These are phyloP conservation scores for Amphipyra berbera DNA, from an alignment of 2,888 invertebrate genomes.

Conservation along the genomic window DNA sequence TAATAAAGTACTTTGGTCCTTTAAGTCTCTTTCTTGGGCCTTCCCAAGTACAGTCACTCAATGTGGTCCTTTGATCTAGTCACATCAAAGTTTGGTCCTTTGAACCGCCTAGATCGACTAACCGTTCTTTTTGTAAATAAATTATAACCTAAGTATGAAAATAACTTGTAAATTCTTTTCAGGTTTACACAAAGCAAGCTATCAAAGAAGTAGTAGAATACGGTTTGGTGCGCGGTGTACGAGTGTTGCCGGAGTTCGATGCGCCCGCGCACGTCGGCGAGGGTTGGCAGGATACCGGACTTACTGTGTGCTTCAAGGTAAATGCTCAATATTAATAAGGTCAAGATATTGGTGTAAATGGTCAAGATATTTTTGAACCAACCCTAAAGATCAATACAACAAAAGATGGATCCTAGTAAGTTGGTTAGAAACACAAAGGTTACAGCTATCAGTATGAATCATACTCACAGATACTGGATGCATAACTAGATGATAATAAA, in stretches of 20 bases:
- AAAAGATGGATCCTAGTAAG: too few species aligned
- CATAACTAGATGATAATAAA: too few species aligned
- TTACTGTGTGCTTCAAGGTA: constrained; percentile 92
- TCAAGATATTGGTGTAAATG: too few species aligned
- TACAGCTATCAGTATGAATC: too few species aligned
- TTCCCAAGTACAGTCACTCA: too few species aligned
- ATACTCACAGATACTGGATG: too few species aligned
- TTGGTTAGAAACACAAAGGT: too few species aligned
- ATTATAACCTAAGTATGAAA: too few species aligned
- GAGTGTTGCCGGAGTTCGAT: constrained; percentile 97
- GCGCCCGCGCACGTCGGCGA: constrained; percentile 97
- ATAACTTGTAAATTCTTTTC: too few species aligned
- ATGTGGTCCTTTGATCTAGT: neutral
- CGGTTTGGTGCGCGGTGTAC: constrained; percentile 93
- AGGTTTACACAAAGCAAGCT: constrained; percentile 89
- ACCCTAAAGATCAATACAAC: too few species aligned
- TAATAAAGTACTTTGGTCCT: neutral
- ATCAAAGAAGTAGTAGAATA: constrained; percentile 91
- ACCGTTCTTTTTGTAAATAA: neutral
- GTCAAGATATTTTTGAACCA: too few species aligned
- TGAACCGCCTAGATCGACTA: neutral
- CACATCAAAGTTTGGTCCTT: neutral
- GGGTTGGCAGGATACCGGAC: constrained; percentile 94
- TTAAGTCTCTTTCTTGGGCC: neutral
- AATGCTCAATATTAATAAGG: too few species aligned